Evolutionary conservation across 2,797 vertebrate species (phyloP), one percentile per base, ranked within the genome.

Genomic region (Gobionotothen gibberifrons): DNA sequence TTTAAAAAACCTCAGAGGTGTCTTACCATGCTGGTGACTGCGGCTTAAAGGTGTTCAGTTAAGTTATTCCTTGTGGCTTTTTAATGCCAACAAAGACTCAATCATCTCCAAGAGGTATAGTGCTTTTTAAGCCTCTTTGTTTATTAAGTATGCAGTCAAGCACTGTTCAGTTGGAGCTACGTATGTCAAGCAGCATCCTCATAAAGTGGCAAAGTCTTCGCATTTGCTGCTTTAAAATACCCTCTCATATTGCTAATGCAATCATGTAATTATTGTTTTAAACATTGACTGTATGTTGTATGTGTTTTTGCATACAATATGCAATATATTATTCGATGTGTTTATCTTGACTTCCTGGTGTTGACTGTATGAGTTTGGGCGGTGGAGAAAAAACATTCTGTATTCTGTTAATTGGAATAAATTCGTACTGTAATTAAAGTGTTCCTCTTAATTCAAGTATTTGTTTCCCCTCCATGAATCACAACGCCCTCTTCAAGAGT

Each of bases 251-350:
- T 85, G 85, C 75, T 42, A 63, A 80, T 60, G 85, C 82, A 85
- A 78, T 76, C 61, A 69, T 72, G 80, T 78, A 55, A 44, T 72
- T 44, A 15, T 74, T 82, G 75, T 86, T 14, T 36, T 68, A n/a
- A 53, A 76, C 69, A 74, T 81, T 81, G 81, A 61, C 72, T 77
- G 78, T 77, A 55, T 88, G 83, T 92, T 89, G 85, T 92, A 87
- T 91, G 87, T 88, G 81, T 91, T 92, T 90, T 91, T 90, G 74
- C 88, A 89, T 89, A 91, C 89, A 90, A 83, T 69, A 47, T 87
- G 77, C 82, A 88, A 62, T 2, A 67, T 75, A 59, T 26, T 63
- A 70, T 46, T 81, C 8, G 53, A 58, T 90, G 66, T 91, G 47
- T 89, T 72, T 82, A 40, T 75, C 40, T 76, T 76, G 63, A 73